These are phyloP conservation scores for Gryllus longicercus DNA, from an alignment of 2,888 invertebrate genomes.

Conservation along the genomic window DNA sequence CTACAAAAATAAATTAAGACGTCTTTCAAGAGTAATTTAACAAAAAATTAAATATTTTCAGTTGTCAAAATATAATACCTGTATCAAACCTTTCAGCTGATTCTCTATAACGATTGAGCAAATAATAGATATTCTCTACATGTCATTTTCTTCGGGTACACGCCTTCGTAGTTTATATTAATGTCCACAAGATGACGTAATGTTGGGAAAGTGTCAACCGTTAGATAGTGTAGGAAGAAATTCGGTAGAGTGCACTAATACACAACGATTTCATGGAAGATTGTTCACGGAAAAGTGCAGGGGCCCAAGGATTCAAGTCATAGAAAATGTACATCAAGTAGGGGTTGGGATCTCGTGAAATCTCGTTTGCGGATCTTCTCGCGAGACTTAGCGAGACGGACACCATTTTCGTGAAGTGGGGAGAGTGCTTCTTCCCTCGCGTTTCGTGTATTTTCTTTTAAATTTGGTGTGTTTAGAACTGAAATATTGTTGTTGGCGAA, in stretches of 20 bases:
- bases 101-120: conserved; percentile 25
- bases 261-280: too few species aligned
- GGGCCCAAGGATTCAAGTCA: neutral
- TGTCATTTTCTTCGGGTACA: neutral
- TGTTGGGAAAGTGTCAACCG: neutral
- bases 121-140: conserved; percentile 5
- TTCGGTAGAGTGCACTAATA: too few species aligned
- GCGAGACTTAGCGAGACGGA: conserved; percentile 38
- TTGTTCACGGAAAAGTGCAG: too few species aligned
- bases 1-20: neutral
- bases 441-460: conserved; percentile 36
- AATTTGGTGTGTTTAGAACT: conserved; percentile 35
- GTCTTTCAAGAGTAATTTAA: too few species aligned
- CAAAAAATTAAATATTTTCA: too few species aligned
- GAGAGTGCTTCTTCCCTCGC: conserved; percentile 38
- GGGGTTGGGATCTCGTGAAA: conserved; percentile 35
- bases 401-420: conserved; percentile 39
- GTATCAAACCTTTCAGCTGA: conserved; percentile 32
- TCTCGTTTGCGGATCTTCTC: conserved; percentile 37
- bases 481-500: conserved; percentile 31
- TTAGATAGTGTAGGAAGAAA: too few species aligned
- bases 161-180: neutral
- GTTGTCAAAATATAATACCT: neutral
- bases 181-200: neutral
- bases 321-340: neutral